These are phyloP conservation scores for Carettochelys insculpta DNA, from an alignment of 2,113 vertebrate species.

Conservation along the genomic window DNA sequence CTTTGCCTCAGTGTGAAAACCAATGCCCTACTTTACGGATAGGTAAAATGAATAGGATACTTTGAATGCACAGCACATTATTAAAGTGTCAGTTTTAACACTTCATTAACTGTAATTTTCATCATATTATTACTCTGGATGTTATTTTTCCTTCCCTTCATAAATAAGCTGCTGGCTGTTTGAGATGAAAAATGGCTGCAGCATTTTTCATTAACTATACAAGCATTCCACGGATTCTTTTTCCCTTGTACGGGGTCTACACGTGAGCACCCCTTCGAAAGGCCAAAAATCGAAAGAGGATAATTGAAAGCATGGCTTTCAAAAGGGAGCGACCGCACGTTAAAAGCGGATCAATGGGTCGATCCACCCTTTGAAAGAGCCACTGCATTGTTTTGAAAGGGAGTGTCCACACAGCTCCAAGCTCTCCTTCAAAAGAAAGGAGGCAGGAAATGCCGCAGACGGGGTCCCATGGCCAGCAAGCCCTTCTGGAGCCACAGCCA, in stretches of 20 bases:
- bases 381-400: no score
- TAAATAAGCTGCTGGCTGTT: neutral
- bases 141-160: neutral
- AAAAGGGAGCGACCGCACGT: no score
- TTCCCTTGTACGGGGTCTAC: neutral
- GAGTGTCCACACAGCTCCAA: no score
- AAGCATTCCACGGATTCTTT: neutral
- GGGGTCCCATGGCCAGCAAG: no score
- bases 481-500: no score
- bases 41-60: neutral
- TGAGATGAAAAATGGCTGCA: neutral
- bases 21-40: neutral
- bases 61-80: neutral
- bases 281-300: no score
- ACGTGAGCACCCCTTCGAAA: no score
- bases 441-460: no score
- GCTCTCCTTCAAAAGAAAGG: no score
- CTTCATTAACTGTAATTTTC: neutral
- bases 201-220: neutral
- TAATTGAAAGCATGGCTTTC: no score
- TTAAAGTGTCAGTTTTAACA: neutral
- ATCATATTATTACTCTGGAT: neutral
- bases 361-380: no score
- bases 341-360: no score
- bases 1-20: neutral